Evolutionary conservation across 2,797 vertebrate genomes (phyloP), one percentile per base, ranked within the genome.

Genomic region (Cyprinodon diabolis): DNA sequence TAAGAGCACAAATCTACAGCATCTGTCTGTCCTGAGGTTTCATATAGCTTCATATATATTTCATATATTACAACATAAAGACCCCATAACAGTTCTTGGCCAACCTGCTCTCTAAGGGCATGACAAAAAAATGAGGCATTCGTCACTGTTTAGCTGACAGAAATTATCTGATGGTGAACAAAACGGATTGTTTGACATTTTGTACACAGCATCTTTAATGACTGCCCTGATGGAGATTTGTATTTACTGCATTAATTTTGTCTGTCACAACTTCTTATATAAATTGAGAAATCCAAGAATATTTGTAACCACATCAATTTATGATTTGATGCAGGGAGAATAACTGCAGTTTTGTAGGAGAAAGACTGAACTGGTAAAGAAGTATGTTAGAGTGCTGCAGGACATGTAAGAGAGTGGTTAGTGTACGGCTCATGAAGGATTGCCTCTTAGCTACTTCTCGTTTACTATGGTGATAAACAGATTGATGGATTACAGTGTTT

Each of bases 11-110:
- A 72, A 78, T 83, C 43, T 68, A 68, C 48, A 77, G 76, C 71
- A 84, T 78, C 69, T 56, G 73, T 81, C 89, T 86, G 80, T 89
- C 88, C 72, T 68, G 40, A 70, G 72, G 52, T 73, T 71, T 35
- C 40, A 79, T 30, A 30, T 3, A 30, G 30, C 30, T 30, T 30
- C 30, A 30, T 30, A 30, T 30, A 30, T 30, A 30, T 30, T 30
- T 30, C 2, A 30, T 30, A 30, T 45, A 19, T 63, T 63, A 6
- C 60, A 45, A 63, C 60, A 14, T 43, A 62, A 63, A 63, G 37
- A 40, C 37, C 21, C 6, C 35, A 1, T n/a, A 13, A 43, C 37
- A 43, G 60, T 63, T 13, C 43, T 63, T 63, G 37, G 11, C 10
- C 43, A 45, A 21, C 60, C 43, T 63, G 60, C 11, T 63, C 60